Base-by-base conservation (phyloP, 1,140 invertebrate species). In the Dryas iulia region DNA sequence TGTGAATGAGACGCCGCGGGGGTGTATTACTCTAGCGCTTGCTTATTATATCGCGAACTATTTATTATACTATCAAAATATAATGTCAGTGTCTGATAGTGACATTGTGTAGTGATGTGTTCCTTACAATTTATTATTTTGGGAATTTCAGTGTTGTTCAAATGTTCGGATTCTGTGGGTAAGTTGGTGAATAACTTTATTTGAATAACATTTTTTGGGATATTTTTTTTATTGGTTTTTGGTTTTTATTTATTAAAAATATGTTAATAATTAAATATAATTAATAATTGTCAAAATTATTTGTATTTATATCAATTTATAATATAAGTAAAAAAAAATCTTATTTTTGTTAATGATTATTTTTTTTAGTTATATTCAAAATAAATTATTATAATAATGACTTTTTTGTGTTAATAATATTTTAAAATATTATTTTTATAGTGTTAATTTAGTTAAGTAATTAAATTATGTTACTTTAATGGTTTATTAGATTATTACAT, bases 141-240 rank as follows among this genome's bases (percentile, higher is more conserved):
- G 71, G 87, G 87, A 89, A 72, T 88, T 88, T 81, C 87, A 90
- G 86, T 90, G 86, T 79, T 87, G 76, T 87, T 87, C 63, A 73
- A 74, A 39, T 86, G 78, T 79, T 86, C 87, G 80, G 84, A 88
- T 76, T 90, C 87, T 58, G 82, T 90, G 59, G 87, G 87, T 90
- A 72, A 88, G 87, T 87, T 79, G 39, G 26, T 26, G 21, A 35
- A 3, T 33, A 35, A 33, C 18, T 21, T 59, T n/a, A n/a, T 35
- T 59, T 18, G 31, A n/a, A 33, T 33, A 11, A 33, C 10, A 12
- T 33, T 33, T 33, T 11, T 14, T 39, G n/a, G 33, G 33, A 39
- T 39, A 39, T 2, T 14, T 39, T 14, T 39, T 4, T 39, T 39
- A n/a, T 39, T 39, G 11, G n/a, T 39, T 39, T 35, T 39, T 39